A percentile compares a stretch with the other conserved stretches of the same genome.
Conservation (phyloP, 2,888 invertebrate species). For the Melanostoma mellinum region DNA sequence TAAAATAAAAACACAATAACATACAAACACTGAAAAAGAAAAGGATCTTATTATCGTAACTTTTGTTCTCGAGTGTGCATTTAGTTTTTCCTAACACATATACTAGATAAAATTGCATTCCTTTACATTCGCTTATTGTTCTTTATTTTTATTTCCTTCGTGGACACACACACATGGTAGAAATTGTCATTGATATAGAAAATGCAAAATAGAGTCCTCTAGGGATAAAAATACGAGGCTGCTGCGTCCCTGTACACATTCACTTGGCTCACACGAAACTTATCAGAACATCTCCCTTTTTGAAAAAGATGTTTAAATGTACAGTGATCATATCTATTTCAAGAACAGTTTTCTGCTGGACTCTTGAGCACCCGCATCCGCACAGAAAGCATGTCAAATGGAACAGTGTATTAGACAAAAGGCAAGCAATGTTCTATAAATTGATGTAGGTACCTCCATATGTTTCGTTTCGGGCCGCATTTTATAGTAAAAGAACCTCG, state of each 20-base stretch:
- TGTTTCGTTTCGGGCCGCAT: too few species aligned
- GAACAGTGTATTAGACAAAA: conserved; percentile 37
- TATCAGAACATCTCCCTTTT: background rate
- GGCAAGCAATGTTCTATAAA: background rate
- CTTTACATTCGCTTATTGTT: conserved; percentile 49
- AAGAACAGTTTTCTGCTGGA: conserved; percentile 45
- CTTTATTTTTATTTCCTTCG: conserved; percentile 36
- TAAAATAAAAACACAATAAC: conserved; percentile 36
- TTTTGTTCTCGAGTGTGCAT: conserved; percentile 53
- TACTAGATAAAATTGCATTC: conserved; percentile 55
- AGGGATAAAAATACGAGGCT: background rate
- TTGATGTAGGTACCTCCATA: too few species aligned
- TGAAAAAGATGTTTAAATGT: conserved; percentile 52
- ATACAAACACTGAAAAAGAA: background rate
- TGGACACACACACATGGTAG: conserved; percentile 8
- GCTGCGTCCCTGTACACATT: conserved; percentile 1
- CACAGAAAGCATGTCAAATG: conserved; percentile 39
- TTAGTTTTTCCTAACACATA: conserved; percentile 36
- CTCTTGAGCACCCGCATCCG: conserved; percentile 41
- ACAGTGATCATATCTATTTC: conserved; percentile 64
- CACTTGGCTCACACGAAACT: background rate
- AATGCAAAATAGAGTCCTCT: conserved; percentile 3
- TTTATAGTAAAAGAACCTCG: too few species aligned
- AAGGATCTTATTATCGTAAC: conserved; percentile 57
- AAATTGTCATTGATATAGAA: conserved; percentile 12